Evolutionary conservation across 2,113 vertebrate genomes (phyloP).

Genomic region (Ceuthmochares aereus): DNA sequence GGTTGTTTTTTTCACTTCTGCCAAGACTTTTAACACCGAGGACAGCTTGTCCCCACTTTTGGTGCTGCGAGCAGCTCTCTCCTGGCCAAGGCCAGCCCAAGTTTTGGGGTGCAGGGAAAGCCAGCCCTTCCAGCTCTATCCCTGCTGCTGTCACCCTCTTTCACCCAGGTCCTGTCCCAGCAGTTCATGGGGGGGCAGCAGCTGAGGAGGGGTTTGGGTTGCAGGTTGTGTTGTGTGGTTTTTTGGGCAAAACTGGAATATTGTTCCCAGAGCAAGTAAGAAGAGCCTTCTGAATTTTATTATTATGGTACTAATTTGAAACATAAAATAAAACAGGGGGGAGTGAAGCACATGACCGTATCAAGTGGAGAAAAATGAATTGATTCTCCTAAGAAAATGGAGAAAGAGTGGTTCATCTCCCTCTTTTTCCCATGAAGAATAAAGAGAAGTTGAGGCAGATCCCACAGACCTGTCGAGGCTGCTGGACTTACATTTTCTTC

Average conservation of each 20-base stretch:
- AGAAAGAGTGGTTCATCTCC: neutral
- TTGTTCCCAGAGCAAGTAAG: neutral
- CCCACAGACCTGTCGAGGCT: neutral
- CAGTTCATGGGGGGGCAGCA: neutral
- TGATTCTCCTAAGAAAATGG: neutral
- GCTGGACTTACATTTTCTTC: neutral
- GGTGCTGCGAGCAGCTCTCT: neutral
- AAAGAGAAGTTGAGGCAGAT: neutral
- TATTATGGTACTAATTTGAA: neutral
- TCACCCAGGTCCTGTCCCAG: neutral
- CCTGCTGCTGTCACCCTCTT: neutral
- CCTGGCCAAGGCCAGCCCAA: fast-evolving
- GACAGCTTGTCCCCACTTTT: neutral
- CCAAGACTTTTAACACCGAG: fast-evolving
- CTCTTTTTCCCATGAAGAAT: neutral
- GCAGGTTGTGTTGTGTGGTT: fast-evolving
- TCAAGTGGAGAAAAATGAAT: neutral
- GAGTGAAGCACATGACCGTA: fast-evolving
- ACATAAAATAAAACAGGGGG: neutral
- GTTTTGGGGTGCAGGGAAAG: fast-evolving
- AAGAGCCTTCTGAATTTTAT: neutral
- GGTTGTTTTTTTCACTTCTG: neutral
- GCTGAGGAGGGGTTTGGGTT: neutral
- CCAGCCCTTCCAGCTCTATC: neutral
- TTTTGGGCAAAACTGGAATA: neutral